Evolutionary conservation across 2,797 vertebrate genomes (phyloP), one percentile per base, ranked within the genome.

Genomic region (Myiotriccus ornatus): DNA sequence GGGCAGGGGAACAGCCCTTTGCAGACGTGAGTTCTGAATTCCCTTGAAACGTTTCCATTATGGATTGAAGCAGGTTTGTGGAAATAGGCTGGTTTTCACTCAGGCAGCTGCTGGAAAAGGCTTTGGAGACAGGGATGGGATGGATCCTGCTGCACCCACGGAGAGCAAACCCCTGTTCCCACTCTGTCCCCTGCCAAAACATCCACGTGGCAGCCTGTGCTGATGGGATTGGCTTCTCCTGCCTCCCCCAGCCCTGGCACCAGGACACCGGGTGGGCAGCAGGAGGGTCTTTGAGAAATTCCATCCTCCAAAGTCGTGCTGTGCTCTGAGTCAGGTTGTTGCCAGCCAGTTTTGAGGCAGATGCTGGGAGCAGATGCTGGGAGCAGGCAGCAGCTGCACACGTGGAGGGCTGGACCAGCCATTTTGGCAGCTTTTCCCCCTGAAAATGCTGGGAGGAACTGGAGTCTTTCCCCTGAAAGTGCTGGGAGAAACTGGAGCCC

Each of bases 241-340:
- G 68, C 44, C 47, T 11, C 49, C 21, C 24, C 68, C 68, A 44
- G 59, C 39, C 27, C 46, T 34, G 63, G 52, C 12, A 7, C 35
- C 10, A 0, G 24, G 12, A 2, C 19, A 0, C 30, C 0, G 85
- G 63, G 22, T 39, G 49, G 55, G 52, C 56, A 9, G 4, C 0
- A 12, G 44, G 49, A 20, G 12, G 8, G 2, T 18, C 50, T 13
- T 5, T 10, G 68, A 11, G 49, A 6, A 35, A 2, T 8, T 2
- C 8, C 0, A 3, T 5, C 44, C 71, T 2, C 0, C 22, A 0
- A 1, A 3, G 41, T 3, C 17, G 62, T 16, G 67, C 8, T n/a
- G 49, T 19, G 70, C 44, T 47, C 17, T 0, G 25, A 25, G 44
- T 14, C 19, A 4, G 7, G 4, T 21, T 15, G 2, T 3, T 10